Base-by-base conservation (phyloP, 2,113 vertebrate genomes). In the Muscicapa adusta region DNA sequence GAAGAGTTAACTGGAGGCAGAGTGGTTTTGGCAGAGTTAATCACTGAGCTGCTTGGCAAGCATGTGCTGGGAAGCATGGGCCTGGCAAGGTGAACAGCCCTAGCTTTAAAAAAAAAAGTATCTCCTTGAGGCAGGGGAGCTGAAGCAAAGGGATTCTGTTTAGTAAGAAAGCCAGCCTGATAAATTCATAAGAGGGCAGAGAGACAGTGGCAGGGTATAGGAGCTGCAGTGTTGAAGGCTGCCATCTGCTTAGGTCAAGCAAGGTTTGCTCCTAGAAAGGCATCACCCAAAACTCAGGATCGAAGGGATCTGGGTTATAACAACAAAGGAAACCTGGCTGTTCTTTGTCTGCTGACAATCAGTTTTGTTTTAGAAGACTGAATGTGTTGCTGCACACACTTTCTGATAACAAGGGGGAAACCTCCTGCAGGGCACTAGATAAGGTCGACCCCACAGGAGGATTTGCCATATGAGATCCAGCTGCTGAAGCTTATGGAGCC, bases 271-370 rank as follows among this genome's bases (percentile, higher is more conserved):
- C 68, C 25, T 34, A 45, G 65, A 84, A 81, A 91, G 34, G 33
- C 81, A 66, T 47, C 10, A 1, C 20, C 58, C 42, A 93, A 65
- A 68, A 62, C 22, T 50, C 43, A 50, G 38, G 62, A 92, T 45
- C 0, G 0, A 20, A 53, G 20, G 23, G 36, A 90, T 88, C 42
- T 47, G 24, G 34, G 33, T 75, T 92, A 34, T n/a, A 91, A 81
- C 28, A 89, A 72, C 86, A 89, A 87, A 92, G 29, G 68, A 71
- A 61, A 22, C 36, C 38, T 85, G 53, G 36, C 83, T 95, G 93
- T 50, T 94, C 68, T 93, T 66, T 79, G 65, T 95, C 87, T 92
- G 50, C 73, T 94, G 91, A 92, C 89, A 96, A 87, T 61, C 33
- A 18, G 84, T 75, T 95, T 95, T 87, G 48, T 4, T 78, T 94